A percentile compares a stretch with the other conserved stretches of the same genome.
phyloP scores from a whole-genome alignment of 2,888 invertebrate genomes.

The Carterocephalus palaemon region DNA sequence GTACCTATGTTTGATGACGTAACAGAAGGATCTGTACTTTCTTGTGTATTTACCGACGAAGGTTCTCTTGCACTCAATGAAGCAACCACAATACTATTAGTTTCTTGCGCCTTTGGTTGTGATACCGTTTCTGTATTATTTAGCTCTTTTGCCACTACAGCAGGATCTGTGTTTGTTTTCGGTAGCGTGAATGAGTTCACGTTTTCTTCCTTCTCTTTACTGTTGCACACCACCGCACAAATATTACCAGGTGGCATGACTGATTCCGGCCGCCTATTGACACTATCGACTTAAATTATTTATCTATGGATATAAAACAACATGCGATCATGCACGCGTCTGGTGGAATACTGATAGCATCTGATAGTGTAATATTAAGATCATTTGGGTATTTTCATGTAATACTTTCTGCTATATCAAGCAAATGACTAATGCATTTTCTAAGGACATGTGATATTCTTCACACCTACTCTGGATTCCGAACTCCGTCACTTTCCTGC shows the following conservation, averaged over 20 bases:
- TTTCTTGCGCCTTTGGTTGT: no score
- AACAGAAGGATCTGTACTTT: no score
- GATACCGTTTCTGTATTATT: no score
- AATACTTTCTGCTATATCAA: no score
- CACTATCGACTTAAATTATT: not conserved
- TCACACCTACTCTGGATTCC: no score
- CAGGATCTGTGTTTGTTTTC: not conserved
- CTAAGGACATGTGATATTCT: no score
- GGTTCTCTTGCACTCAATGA: no score
- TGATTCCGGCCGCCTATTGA: not conserved
- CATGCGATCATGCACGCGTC: constrained; percentile 5
- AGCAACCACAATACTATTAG: no score
- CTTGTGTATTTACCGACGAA: no score
- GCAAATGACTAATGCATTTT: no score
- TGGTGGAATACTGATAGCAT: not conserved
- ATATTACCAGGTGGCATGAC: constrained; percentile 8
- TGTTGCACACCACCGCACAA: constrained; percentile 2
- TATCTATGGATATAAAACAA: not conserved
- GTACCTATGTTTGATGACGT: no score
- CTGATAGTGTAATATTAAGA: constrained; percentile 4
- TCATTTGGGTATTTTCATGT: constrained; percentile 6
- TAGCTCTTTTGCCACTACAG: not conserved
- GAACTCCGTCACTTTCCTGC: no score
- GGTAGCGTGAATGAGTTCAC: constrained; percentile 3
- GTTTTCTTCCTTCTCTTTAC: constrained; percentile 1